Conservation (phyloP, 2,888 invertebrate genomes). For the Notodonta dromedarius region DNA sequence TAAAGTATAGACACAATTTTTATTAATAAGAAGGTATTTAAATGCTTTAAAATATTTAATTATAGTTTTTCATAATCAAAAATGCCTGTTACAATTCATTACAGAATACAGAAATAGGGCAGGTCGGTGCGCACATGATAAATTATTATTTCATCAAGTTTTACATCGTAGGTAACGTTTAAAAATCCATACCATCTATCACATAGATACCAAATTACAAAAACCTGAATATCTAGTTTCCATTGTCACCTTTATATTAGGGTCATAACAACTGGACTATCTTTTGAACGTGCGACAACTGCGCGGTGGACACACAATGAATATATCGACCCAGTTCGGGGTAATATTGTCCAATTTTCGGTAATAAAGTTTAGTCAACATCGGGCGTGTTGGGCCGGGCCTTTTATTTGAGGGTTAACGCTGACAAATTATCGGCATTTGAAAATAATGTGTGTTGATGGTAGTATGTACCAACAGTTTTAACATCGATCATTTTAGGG, state of each 20-base stretch:
- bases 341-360: constrained; percentile 82
- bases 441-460: constrained; percentile 67
- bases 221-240: constrained; percentile 74
- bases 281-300: constrained; percentile 55
- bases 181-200: constrained; percentile 28
- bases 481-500: constrained; percentile 42
- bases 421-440: constrained; percentile 76
- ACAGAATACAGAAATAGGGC: too few species aligned
- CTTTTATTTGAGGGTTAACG: constrained; percentile 65
- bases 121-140: too few species aligned
- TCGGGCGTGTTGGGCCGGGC: constrained; percentile 66
- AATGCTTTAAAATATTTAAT: too few species aligned
- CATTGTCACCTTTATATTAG: constrained; percentile 64
- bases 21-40: too few species aligned
- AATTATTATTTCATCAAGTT: constrained; percentile 14
- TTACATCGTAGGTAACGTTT: constrained; percentile 32
- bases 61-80: too few species aligned
- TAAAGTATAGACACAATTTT: too few species aligned
- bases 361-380: constrained; percentile 84
- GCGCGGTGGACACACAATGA: constrained; percentile 70
- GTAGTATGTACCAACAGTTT: constrained; percentile 57
- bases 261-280: constrained; percentile 79
- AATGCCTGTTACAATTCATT: too few species aligned
- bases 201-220: constrained; percentile 36
- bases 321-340: constrained; percentile 69